phyloP scores from a whole-genome alignment of 1,140 invertebrate genomes.

The Calephelis nemesis region DNA sequence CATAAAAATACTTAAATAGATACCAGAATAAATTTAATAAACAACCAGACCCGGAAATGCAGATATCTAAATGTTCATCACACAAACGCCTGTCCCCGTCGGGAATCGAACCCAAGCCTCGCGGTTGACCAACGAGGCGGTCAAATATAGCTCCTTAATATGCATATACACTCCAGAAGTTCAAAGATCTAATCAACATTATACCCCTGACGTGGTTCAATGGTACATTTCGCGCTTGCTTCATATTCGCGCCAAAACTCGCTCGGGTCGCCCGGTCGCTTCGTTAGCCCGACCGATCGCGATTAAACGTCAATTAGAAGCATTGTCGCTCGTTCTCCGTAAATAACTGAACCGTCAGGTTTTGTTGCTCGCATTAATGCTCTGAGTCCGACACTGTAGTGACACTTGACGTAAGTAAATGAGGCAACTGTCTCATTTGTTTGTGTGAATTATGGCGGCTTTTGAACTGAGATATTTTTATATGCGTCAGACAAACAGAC shows the following conservation, averaged over 20 bases:
- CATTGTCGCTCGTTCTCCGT: slow-evolving; percentile 56
- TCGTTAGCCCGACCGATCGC: slow-evolving; percentile 54
- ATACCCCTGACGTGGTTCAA: slow-evolving; percentile 10
- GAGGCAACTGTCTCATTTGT: slow-evolving; percentile 41
- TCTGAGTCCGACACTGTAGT: slow-evolving; percentile 27
- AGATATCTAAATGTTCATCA: no score
- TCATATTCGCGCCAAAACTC: slow-evolving; percentile 23
- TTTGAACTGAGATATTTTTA: neutral
- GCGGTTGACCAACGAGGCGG: no score
- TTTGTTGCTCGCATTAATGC: slow-evolving; percentile 45
- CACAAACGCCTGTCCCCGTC: no score
- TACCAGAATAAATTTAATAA: no score
- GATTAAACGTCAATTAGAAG: slow-evolving; percentile 67
- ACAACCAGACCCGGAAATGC: no score
- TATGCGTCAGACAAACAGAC: no score
- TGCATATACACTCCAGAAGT: slow-evolving; percentile 6
- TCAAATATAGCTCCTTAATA: slow-evolving; percentile 9
- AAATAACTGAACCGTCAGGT: slow-evolving; percentile 45
- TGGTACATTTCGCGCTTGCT: slow-evolving; percentile 20
- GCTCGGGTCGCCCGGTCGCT: slow-evolving; percentile 35
- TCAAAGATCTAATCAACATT: slow-evolving; percentile 17
- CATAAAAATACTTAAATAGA: no score
- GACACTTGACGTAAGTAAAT: slow-evolving; percentile 42
- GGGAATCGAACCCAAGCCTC: no score
- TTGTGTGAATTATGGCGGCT: slow-evolving; percentile 23